These are phyloP conservation scores for Myopa tessellatipennis DNA, from an alignment of 2,888 invertebrate species.

Conservation along the genomic window DNA sequence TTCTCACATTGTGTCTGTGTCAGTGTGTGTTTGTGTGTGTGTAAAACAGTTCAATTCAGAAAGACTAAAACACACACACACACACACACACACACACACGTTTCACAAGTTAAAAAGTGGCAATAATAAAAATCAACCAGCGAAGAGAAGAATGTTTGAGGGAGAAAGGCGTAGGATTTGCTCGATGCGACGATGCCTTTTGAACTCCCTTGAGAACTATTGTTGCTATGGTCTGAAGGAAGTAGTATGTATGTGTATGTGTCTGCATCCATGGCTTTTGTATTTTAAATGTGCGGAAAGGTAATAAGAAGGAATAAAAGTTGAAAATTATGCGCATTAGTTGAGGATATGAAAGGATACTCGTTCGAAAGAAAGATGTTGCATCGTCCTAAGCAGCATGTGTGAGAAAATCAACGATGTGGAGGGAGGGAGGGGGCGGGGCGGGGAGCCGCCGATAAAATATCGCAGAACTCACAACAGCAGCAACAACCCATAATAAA, in stretches of 20 bases:
- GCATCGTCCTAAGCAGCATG: background rate
- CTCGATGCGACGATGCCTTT: conserved; percentile 55
- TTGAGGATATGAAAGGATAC: background rate
- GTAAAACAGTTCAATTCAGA: conserved; percentile 4
- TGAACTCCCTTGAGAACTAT: conserved; percentile 62
- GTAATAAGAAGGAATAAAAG: conserved; percentile 63
- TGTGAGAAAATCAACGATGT: background rate
- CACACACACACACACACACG: background rate
- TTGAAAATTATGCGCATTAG: conserved; percentile 57
- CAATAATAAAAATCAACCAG: conserved; percentile 28
- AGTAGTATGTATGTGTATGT: conserved; percentile 10
- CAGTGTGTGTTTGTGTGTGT: background rate
- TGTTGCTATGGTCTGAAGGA: conserved; percentile 52
- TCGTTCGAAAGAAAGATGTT: conserved; percentile 5
- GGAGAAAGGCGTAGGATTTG: conserved; percentile 37
- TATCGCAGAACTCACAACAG: too few species aligned
- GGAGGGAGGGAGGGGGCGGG: background rate
- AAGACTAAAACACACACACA: background rate
- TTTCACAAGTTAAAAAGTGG: conserved; percentile 7
- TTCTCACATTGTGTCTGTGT: conserved; percentile 5
- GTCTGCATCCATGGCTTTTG: conserved; percentile 31
- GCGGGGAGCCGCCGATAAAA: background rate
- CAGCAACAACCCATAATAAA: background rate
- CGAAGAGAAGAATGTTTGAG: background rate
- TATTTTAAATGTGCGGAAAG: conserved; percentile 49